These are phyloP conservation scores for Zaprionus inermis DNA, from an alignment of 1,140 invertebrate genomes.

Conservation along the genomic window DNA sequence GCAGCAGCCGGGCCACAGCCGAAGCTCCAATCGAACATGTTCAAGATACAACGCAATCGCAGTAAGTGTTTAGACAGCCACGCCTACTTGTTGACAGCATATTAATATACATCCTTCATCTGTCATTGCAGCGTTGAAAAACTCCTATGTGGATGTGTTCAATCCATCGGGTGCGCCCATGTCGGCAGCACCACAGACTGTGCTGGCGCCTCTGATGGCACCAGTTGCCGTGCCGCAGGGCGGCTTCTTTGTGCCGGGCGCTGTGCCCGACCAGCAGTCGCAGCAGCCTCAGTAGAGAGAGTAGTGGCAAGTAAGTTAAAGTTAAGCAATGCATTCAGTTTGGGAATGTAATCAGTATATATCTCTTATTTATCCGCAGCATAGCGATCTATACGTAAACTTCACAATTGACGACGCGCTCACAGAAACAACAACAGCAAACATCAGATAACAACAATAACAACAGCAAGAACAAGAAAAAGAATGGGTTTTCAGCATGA, in stretches of 20 bases:
- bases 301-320: no score
- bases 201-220: constrained; percentile 85
- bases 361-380: not conserved
- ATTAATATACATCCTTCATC: not conserved
- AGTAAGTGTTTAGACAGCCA: constrained; percentile 85
- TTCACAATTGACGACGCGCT: constrained; percentile 19
- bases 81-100: not conserved
- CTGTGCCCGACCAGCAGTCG: constrained; percentile 46
- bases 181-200: constrained; percentile 83
- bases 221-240: constrained; percentile 75
- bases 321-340: no score
- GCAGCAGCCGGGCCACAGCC: constrained; percentile 81
- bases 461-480: constrained; percentile 19
- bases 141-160: constrained; percentile 94
- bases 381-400: constrained; percentile 53
- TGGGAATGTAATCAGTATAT: no score
- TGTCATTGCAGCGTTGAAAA: constrained; percentile 87
- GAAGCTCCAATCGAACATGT: constrained; percentile 88
- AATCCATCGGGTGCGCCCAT: constrained; percentile 87
- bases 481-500: constrained; percentile 16
- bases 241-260: constrained; percentile 84
- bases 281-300: constrained; percentile 26
- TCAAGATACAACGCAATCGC: constrained; percentile 90
- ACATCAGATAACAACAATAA: constrained; percentile 17
- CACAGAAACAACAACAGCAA: constrained; percentile 25